Evolutionary conservation across 2,113 vertebrate species (phyloP).

Genomic region (Saguinus midas): DNA sequence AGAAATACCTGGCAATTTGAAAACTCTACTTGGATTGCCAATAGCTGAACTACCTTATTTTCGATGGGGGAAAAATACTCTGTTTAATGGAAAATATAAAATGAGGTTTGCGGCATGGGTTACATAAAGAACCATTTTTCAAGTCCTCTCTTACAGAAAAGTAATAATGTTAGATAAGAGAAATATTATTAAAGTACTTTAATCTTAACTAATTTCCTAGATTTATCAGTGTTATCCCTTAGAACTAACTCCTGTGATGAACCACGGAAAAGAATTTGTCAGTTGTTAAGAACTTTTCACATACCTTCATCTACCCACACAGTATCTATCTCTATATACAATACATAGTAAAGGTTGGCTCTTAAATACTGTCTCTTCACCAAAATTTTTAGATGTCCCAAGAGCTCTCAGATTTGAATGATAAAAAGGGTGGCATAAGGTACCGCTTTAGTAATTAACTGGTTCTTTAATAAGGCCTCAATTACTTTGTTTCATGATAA

Average conservation of each 20-base stretch:
- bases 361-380: conserved; percentile 61
- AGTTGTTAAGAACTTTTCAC: neutral
- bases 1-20: conserved; percentile 9
- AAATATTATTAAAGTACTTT: conserved; percentile 10
- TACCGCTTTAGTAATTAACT: conserved; percentile 86
- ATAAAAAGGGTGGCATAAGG: conserved; percentile 83
- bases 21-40: neutral
- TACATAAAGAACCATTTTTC: conserved; percentile 19
- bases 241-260: conserved; percentile 5
- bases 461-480: conserved; percentile 86
- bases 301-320: neutral
- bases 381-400: conserved; percentile 68
- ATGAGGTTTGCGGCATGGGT: neutral
- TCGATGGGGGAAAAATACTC: neutral
- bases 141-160: conserved; percentile 11
- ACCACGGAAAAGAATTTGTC: conserved; percentile 15
- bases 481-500: conserved; percentile 87
- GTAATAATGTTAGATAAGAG: conserved; percentile 11
- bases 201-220: conserved; percentile 3
- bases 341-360: conserved; percentile 34
- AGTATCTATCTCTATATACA: neutral
- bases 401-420: conserved; percentile 70
- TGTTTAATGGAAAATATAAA: neutral
- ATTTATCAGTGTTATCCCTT: conserved; percentile 6
- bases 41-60: conserved; percentile 18